Percentiles rank a stretch among this genome's conserved stretches.
Evolutionary conservation across 1,140 invertebrate species (phyloP).

Genomic region (Leguminivora glycinivorella): DNA sequence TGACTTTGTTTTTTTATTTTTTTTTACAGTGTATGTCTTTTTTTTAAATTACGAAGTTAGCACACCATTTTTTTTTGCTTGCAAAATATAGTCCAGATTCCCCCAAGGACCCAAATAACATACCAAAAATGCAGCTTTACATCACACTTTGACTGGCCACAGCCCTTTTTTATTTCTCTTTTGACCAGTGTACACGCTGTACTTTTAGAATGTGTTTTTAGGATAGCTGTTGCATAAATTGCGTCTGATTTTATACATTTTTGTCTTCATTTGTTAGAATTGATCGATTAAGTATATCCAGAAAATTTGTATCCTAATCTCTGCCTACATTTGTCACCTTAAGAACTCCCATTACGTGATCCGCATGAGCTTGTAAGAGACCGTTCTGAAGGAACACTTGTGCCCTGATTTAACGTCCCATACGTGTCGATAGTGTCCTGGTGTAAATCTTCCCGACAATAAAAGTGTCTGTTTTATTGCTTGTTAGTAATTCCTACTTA

Average conservation of each 20-base stretch:
- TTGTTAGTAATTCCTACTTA: slow-evolving; percentile 50
- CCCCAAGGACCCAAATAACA: no score
- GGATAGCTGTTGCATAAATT: no score
- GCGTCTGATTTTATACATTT: no score
- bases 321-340: background rate
- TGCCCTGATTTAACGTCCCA: slow-evolving; percentile 47
- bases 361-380: background rate
- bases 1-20: no score
- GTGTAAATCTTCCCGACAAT: slow-evolving; percentile 55
- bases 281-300: no score
- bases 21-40: no score
- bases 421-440: slow-evolving; percentile 49
- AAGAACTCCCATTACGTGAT: slow-evolving; percentile 11
- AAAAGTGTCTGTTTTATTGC: slow-evolving; percentile 59
- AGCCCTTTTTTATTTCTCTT: background rate
- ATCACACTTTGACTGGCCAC: slow-evolving; percentile 3
- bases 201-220: background rate
- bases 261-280: no score
- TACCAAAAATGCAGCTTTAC: no score
- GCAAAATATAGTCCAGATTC: no score
- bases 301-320: background rate
- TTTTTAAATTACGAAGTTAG: no score
- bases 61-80: no score
- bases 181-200: background rate
- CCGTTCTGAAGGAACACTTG: slow-evolving; percentile 39